A percentile compares a stretch with the other conserved stretches of the same genome.
Evolutionary conservation across 2,888 invertebrate genomes (phyloP).

Genomic region (Mayetiola destructor): DNA sequence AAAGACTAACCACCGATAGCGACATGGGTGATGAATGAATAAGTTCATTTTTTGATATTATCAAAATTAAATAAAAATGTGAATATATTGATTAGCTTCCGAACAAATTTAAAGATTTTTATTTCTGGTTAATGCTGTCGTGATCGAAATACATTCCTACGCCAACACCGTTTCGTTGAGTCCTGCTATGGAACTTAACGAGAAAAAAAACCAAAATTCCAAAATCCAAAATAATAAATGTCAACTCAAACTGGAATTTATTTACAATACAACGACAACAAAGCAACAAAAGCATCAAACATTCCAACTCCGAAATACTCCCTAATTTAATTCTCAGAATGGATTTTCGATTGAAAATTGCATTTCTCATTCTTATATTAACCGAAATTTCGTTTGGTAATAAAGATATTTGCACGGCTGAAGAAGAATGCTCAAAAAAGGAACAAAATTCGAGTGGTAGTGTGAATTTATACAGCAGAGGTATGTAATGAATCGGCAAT

Average conservation of each 20-base stretch:
- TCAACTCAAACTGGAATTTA: background rate
- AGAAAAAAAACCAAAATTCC: too few relatives aligned
- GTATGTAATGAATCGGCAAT: background rate
- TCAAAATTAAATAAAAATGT: background rate
- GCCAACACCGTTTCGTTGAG: too few relatives aligned
- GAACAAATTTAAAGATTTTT: too few relatives aligned
- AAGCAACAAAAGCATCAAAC: background rate
- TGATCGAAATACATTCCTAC: too few relatives aligned
- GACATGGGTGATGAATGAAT: constrained; percentile 5
- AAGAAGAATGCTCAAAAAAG: background rate
- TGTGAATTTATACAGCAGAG: constrained; percentile 3
- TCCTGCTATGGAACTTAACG: too few relatives aligned
- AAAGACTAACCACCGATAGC: background rate
- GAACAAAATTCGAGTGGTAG: background rate
- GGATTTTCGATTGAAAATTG: too few relatives aligned
- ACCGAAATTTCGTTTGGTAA: background rate
- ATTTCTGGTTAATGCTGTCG: too few relatives aligned
- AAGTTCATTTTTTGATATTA: background rate
- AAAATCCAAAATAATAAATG: background rate
- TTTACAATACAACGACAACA: background rate
- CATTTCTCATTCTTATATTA: background rate
- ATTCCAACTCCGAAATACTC: too few relatives aligned
- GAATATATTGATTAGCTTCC: too few relatives aligned
- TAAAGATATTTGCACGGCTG: background rate
- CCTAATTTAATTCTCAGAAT: too few relatives aligned